These are phyloP conservation scores for Gymnodraco acuticeps DNA, from an alignment of 2,797 vertebrate species.

Conservation along the genomic window DNA sequence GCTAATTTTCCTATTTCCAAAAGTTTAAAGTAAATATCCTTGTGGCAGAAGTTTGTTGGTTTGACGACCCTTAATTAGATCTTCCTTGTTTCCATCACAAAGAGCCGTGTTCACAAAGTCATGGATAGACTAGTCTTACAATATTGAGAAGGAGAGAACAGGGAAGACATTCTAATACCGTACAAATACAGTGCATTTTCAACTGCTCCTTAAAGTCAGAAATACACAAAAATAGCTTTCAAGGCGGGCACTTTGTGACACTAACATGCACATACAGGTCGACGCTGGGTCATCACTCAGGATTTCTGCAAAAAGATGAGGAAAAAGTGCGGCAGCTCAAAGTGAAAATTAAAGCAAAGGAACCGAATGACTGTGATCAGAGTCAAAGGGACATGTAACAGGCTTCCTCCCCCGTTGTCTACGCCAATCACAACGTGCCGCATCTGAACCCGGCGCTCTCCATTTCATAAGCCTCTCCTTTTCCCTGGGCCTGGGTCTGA, in stretches of 20 bases:
- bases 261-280: not conserved
- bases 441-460: conserved; percentile 30
- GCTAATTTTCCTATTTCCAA: not conserved
- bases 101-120: not conserved
- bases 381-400: conserved; percentile 27
- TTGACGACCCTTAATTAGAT: not conserved
- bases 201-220: not conserved
- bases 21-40: not conserved
- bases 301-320: not conserved
- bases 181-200: not conserved
- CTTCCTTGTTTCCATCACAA: not conserved
- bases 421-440: conserved; percentile 41
- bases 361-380: conserved; percentile 24
- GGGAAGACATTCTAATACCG: not conserved
- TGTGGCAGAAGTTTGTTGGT: not conserved
- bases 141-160: not conserved
- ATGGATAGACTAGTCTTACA: not conserved
- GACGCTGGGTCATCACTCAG: not conserved
- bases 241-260: not conserved
- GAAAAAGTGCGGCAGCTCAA: not conserved
- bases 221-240: not conserved
- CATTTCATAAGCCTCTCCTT: conserved; percentile 33
- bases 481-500: conserved; percentile 52
- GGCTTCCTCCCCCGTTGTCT: conserved; percentile 28
- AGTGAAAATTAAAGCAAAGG: conserved; percentile 7